Base-by-base conservation (phyloP, 2,888 invertebrate species). In the Campaea margaritaria region DNA sequence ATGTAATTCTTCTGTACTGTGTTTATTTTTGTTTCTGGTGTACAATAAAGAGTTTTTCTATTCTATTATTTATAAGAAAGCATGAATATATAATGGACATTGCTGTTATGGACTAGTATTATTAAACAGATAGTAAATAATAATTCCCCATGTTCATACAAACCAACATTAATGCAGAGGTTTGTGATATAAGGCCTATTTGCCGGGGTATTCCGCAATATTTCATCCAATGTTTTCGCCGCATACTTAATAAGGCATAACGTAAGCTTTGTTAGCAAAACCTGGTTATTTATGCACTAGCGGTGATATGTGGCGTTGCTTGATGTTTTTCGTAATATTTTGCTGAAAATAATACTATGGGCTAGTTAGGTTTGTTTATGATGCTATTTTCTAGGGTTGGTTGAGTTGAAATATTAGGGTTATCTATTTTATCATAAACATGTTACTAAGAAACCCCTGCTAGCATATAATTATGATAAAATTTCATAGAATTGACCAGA, bases 241-340 rank as follows among this genome's bases (percentile, higher is more conserved):
- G 87, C 85, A 88, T 89, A 87, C 63, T 78, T 78, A 88, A 88
- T 86, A 86, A 86, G 82, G 81, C 86, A 82, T 84, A 85, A 82
- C 87, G 85, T 81, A 81, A 77, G 86, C 87, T 83, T 78, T 76
- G 81, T 76, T 81, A 70, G 87, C 86, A 78, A 70, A 81, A 78
- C 41, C 50, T 59, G 57, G 61, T 64, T 65, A 69, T 69, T 67
- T 69, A 69, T 69, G 57, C 55, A 51, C 59, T 61, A 51, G 60
- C 55, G 49, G 51, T 65, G 65, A 64, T 64, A 58, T 55, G 59
- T 63, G 58, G 49, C 45, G 43, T 31, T 10, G 31, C 12, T 44
- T 44, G 48, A 43, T 63, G 42, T 52, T 58, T 52, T 55, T 51
- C 59, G 38, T 58, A 62, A 64, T 62, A 64, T 55, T 58, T 50